phyloP scores from a whole-genome alignment of 2,113 vertebrate genomes.

The Gavia stellata region DNA sequence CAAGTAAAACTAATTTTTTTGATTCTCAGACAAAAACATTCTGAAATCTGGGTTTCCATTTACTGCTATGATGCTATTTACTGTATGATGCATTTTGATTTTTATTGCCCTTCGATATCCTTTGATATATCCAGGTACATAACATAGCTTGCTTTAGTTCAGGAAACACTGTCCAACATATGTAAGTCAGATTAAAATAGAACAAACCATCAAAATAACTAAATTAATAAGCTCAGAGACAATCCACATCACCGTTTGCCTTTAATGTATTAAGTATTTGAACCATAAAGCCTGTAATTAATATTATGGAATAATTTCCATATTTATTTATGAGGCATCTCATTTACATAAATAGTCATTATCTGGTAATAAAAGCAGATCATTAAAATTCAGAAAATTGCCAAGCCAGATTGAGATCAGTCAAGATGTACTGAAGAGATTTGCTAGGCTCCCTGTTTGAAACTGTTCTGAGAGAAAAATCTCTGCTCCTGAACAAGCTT shows the following conservation, averaged over 20 bases:
- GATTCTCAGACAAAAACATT: neutral
- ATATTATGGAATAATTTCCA: neutral
- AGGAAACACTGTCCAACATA: neutral
- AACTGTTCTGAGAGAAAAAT: neutral
- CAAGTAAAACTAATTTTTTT: neutral
- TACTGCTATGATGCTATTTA: neutral
- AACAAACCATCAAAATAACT: neutral
- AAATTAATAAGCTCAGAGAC: neutral
- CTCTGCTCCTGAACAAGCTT: neutral
- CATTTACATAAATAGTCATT: constrained; percentile 26
- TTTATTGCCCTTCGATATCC: neutral
- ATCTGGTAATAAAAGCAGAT: neutral
- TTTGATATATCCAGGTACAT: neutral
- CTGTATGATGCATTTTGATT: neutral
- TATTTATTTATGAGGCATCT: constrained; percentile 17
- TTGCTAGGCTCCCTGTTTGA: neutral
- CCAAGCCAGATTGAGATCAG: neutral
- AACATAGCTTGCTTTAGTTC: neutral
- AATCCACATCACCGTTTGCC: neutral
- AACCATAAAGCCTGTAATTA: constrained; percentile 13
- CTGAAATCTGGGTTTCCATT: neutral
- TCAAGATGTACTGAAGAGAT: neutral
- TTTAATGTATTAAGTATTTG: neutral
- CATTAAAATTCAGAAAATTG: neutral
- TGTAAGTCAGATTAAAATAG: neutral